Base-by-base conservation (phyloP, 2,888 invertebrate genomes). In the Orthonevra nobilis region DNA sequence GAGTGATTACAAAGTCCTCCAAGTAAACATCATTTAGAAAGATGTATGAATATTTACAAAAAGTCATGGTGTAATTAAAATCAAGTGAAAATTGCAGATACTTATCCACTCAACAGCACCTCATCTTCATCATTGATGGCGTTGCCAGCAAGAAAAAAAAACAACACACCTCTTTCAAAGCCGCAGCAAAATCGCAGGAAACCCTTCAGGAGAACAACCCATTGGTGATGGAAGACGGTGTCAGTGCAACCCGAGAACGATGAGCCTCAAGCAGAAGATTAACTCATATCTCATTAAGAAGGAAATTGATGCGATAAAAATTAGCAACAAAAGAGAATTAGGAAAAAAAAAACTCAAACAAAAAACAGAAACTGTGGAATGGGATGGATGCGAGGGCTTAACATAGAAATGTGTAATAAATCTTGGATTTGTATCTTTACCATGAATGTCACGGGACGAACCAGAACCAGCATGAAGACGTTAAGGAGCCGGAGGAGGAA, bases 241-340 rank as follows among this genome's bases (percentile, higher is more conserved):
- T 3, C 12, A 38, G 26, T 14, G 6, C 5, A 32, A 32, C 20
- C 12, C 28, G 12, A 44, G 10, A 46, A n/a, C n/a, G n/a, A n/a
- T n/a, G 34, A 12, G n/a, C 12, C 36, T 44, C 34, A 15, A 9
- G 7, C 6, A 50, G 46, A 30, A 56, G 70, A 75, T 61, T 70
- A 58, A 63, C 44, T 50, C 23, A 52, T 54, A 81, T 63, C 75
- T 69, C 50, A 69, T 70, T 75, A 75, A 72, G 56, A 68, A 68
- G 70, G 61, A 81, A 81, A 81, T 81, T 63, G 77, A 77, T 66
- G 68, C 36, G 72, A 77, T 77, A 75, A 77, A 68, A 72, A 68
- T 66, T 72, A 77, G 68, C 72, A 70, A 72, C 56, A 52, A 63
- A 54, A n/a, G n/a, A n/a, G n/a, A n/a, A n/a, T n/a, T n/a, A 44